phyloP scores from a whole-genome alignment of 2,888 invertebrate species.

The Caenorhabditis afra region DNA sequence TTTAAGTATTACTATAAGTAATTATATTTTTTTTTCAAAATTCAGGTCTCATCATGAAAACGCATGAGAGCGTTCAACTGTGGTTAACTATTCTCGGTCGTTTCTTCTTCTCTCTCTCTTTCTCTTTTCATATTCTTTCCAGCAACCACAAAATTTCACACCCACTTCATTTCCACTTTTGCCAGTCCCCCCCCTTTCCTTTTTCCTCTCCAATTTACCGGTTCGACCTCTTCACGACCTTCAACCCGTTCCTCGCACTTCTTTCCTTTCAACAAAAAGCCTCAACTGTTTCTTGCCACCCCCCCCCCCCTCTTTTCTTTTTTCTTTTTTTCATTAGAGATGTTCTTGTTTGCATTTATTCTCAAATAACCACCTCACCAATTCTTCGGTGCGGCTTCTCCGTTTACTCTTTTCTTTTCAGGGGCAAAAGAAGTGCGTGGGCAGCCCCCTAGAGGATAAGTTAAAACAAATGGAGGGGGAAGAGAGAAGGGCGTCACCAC shows the following conservation, averaged over 20 bases:
- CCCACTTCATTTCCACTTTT: conserved; percentile 15
- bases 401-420: conserved; percentile 46
- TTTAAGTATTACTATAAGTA: too few species aligned
- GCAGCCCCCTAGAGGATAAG: conserved; percentile 27
- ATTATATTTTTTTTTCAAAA: too few species aligned
- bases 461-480: conserved; percentile 37
- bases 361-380: conserved; percentile 47
- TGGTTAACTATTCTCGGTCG: not conserved
- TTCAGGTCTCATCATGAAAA: not conserved
- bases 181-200: not conserved
- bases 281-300: conserved; percentile 7
- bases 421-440: conserved; percentile 43
- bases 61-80: not conserved
- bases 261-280: conserved; percentile 19
- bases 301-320: conserved; percentile 12
- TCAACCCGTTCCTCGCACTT: conserved; percentile 34
- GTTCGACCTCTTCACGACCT: conserved; percentile 37
- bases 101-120: not conserved
- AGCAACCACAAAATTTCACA: not conserved
- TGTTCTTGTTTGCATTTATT: conserved; percentile 60
- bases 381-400: conserved; percentile 36
- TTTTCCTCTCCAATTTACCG: conserved; percentile 40
- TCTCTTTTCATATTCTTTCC: conserved; percentile 3
- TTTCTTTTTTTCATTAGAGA: conserved; percentile 56
- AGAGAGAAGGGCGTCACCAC: conserved; percentile 13